Conservation (phyloP, 2,888 invertebrate genomes). For the Malthinus flaveolus region DNA sequence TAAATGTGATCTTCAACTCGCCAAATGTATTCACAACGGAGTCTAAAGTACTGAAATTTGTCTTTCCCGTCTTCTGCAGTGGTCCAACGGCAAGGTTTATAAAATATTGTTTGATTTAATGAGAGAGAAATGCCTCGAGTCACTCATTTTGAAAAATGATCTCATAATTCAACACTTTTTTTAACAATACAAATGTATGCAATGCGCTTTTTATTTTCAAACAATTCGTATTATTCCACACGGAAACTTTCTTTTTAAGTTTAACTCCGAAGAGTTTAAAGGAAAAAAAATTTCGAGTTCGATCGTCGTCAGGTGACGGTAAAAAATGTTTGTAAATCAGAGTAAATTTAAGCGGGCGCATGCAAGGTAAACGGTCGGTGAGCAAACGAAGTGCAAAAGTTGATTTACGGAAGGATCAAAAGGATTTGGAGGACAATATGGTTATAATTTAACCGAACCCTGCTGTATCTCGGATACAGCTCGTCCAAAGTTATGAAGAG, state of each 20-base stretch:
- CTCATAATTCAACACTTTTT: slow-evolving; percentile 35
- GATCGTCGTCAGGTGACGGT: too few species aligned
- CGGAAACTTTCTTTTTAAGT: too few species aligned
- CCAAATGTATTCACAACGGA: slow-evolving; percentile 39
- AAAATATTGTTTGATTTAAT: slow-evolving; percentile 51
- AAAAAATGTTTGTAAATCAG: too few species aligned
- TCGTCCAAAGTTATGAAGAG: slow-evolving; percentile 25
- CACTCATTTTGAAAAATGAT: slow-evolving; percentile 37
- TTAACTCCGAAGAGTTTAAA: too few species aligned
- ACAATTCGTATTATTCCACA: background rate
- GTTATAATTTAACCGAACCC: slow-evolving; percentile 25
- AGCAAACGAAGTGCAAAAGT: slow-evolving; percentile 17
- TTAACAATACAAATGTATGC: slow-evolving; percentile 17
- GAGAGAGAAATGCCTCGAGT: slow-evolving; percentile 45
- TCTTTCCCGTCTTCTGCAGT: slow-evolving; percentile 46
- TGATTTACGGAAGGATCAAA: slow-evolving; percentile 23
- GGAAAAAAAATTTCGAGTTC: too few species aligned
- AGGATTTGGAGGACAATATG: slow-evolving; percentile 19
- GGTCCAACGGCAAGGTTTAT: slow-evolving; percentile 45
- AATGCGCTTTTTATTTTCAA: slow-evolving; percentile 15
- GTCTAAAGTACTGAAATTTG: slow-evolving; percentile 45
- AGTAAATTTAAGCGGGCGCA: too few species aligned
- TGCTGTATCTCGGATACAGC: slow-evolving; percentile 20
- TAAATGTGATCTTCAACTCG: slow-evolving; percentile 43
- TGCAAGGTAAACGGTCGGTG: background rate